Evolutionary conservation across 2,113 vertebrate genomes (phyloP).

Genomic region (Mesocricetus auratus): DNA sequence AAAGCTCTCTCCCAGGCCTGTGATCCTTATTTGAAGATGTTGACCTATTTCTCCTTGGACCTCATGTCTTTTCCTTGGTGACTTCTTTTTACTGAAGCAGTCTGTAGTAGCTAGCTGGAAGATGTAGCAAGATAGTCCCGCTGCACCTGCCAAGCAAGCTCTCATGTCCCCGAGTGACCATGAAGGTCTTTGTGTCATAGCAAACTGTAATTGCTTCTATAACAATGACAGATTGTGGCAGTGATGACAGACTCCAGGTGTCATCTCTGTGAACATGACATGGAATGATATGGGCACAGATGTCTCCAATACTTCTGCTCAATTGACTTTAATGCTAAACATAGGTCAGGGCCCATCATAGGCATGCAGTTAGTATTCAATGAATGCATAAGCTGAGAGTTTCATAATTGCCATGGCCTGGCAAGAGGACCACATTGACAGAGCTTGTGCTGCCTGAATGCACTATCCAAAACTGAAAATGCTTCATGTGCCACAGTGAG

Average conservation of each 20-base stretch:
- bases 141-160: not conserved
- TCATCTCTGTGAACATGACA: not conserved
- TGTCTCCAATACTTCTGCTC: not conserved
- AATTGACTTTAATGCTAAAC: not conserved
- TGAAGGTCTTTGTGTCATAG: not conserved
- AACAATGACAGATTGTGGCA: not conserved
- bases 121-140: not conserved
- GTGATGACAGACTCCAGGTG: not conserved
- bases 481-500: not conserved
- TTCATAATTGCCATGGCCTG: not conserved
- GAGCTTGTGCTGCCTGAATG: not conserved
- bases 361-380: not conserved
- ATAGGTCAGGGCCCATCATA: too few species aligned
- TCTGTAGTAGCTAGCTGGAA: not conserved
- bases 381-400: not conserved
- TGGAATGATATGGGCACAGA: not conserved
- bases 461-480: not conserved
- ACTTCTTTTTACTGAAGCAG: not conserved
- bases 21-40: not conserved
- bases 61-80: not conserved
- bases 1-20: not conserved
- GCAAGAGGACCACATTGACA: not conserved
- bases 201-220: not conserved
- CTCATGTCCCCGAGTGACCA: not conserved
- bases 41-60: not conserved